phyloP scores from a whole-genome alignment of 2,113 vertebrate species.

The Xiphophorus hellerii region DNA sequence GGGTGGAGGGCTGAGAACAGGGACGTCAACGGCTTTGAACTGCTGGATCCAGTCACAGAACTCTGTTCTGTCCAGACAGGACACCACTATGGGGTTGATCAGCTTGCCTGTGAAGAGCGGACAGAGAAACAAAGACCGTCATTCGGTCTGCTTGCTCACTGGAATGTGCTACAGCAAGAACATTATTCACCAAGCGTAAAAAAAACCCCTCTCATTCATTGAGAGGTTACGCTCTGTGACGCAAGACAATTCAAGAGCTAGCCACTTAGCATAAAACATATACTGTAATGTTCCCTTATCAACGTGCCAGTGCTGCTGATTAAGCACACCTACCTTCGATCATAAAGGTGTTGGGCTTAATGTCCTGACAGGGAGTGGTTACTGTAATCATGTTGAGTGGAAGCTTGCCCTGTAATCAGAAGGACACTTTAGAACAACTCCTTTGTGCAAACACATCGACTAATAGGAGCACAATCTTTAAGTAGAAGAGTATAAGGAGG shows the following conservation, averaged over 20 bases:
- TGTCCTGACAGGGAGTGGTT: constrained; percentile 87
- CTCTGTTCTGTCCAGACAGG: constrained; percentile 73
- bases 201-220: constrained; percentile 66
- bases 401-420: constrained; percentile 90
- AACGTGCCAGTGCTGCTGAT: constrained; percentile 10
- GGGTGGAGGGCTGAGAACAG: constrained; percentile 77
- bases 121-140: constrained; percentile 59
- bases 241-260: constrained; percentile 30
- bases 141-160: constrained; percentile 60
- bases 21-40: constrained; percentile 78
- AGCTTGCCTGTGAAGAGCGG: constrained; percentile 76
- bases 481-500: not conserved
- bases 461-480: not conserved
- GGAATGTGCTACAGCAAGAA: constrained; percentile 69
- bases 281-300: constrained; percentile 47
- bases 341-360: constrained; percentile 88
- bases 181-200: constrained; percentile 65
- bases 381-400: constrained; percentile 90
- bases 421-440: constrained; percentile 17
- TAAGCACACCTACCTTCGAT: constrained; percentile 86
- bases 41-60: constrained; percentile 82
- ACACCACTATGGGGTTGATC: constrained; percentile 84
- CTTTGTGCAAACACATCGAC: constrained; percentile 8
- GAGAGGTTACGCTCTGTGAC: constrained; percentile 60
- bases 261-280: constrained; percentile 36